These are phyloP conservation scores for Aphelocoma californica DNA, from an alignment of 2,797 vertebrate species.

Conservation along the genomic window DNA sequence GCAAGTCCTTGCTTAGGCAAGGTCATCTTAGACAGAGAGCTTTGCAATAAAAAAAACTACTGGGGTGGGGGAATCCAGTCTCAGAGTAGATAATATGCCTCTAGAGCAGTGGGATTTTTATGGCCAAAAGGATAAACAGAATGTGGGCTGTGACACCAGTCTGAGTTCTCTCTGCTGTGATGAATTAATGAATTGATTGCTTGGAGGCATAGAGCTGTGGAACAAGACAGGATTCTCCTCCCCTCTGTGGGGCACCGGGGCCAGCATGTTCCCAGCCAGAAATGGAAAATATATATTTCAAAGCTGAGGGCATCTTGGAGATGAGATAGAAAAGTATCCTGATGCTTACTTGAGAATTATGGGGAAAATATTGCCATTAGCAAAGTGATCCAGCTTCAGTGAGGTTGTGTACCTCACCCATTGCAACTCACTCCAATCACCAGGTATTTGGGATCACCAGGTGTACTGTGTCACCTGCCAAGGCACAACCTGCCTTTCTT, in stretches of 20 bases:
- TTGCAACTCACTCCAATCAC: background rate
- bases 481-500: background rate
- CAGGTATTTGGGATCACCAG: background rate
- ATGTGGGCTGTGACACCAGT: background rate
- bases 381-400: background rate
- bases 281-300: background rate
- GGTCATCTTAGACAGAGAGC: background rate
- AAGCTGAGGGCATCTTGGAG: background rate
- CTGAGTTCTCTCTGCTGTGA: background rate
- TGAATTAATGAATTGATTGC: background rate
- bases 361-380: background rate
- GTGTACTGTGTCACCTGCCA: background rate
- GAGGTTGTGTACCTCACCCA: background rate
- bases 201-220: background rate
- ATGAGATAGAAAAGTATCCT: background rate
- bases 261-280: background rate
- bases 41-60: background rate
- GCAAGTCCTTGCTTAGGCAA: background rate
- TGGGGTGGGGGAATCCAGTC: background rate
- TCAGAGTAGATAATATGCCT: background rate
- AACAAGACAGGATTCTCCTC: background rate
- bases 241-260: rapidly evolving
- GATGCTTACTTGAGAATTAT: background rate
- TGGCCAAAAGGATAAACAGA: background rate
- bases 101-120: background rate